phyloP scores from a whole-genome alignment of 2,113 vertebrate genomes.

The Ptilonorhynchus violaceus region DNA sequence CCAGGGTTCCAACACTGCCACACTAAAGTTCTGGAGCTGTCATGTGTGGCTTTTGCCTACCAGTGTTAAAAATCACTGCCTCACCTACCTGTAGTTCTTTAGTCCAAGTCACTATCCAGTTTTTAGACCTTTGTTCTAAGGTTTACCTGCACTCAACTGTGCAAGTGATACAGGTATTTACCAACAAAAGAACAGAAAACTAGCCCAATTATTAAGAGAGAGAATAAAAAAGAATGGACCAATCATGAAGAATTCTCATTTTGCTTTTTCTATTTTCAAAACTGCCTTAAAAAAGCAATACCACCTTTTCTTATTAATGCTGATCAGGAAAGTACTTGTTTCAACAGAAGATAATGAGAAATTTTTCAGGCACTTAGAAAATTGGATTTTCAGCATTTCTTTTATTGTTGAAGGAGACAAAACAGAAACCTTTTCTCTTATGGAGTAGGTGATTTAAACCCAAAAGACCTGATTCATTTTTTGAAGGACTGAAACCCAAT shows the following conservation, averaged over 20 bases:
- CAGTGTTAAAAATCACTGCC: not conserved
- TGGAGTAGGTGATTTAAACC: not conserved
- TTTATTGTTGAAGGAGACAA: not conserved
- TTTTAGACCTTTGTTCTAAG: not conserved
- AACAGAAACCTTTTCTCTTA: not conserved
- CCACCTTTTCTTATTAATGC: not conserved
- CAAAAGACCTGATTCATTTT: not conserved
- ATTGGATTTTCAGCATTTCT: not conserved
- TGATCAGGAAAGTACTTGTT: not conserved
- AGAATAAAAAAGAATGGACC: not conserved
- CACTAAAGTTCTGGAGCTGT: not conserved
- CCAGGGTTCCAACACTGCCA: too few species aligned
- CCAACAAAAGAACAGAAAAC: not conserved
- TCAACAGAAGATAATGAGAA: not conserved
- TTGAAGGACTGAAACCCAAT: not conserved
- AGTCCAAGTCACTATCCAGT: too few species aligned
- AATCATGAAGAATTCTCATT: not conserved
- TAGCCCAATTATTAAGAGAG: not conserved
- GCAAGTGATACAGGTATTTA: not conserved
- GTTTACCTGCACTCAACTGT: not conserved
- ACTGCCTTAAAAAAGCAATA: not conserved
- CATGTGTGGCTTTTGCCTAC: accelerated
- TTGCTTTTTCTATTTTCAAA: not conserved
- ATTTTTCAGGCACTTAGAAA: not conserved
- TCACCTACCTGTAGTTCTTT: not conserved